Evolutionary conservation across 1,140 invertebrate species (phyloP), one percentile per base, ranked within the genome.

Genomic region (Lepidostoma basale): DNA sequence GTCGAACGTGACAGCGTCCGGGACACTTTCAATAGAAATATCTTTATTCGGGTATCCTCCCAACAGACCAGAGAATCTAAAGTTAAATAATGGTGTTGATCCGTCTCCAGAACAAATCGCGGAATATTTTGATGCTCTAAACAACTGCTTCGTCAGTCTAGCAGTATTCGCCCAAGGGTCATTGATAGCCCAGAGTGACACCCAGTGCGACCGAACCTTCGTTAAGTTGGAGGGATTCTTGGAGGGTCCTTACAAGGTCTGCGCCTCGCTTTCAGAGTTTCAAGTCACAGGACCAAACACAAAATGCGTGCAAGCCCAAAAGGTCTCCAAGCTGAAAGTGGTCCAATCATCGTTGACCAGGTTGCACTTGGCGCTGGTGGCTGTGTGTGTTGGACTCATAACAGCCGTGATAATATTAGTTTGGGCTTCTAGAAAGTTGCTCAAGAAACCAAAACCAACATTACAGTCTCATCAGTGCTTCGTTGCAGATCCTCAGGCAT

Each of bases 381-480:
- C 84, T 0, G 77, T 85, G 25, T 85, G 84, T 75, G 69, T 85
- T 22, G 79, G 83, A 16, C 75, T 86, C 30, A 83, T 84, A 76
- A 75, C 85, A 16, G 78, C 83, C 42, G 80, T 86, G 3, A 77
- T 85, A 16, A 81, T 78, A 33, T 74, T 86, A 49, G 77, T 85
- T 9, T 86, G 84, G 81, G 84, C 83, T 67, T 83, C 85, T 1
- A 81, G 82, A 60, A 83, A 81, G 69, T 79, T 86, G 74, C 69
- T 86, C 58, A 81, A 83, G 68, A 84, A 83, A 74, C 84, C 85
- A 65, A 76, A 78, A 62, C 80, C 78, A 3, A 77, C 47, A 33
- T 23, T 63, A 6, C 59, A 78, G 18, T 60, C 78, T 0, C 85
- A 86, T 67, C 83, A 85, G 72, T 87, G 85, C 72, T 87, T 86